Evolutionary conservation across 2,797 vertebrate genomes (phyloP), one percentile per base, ranked within the genome.

Genomic region (Phrynocephalus vlangalii): DNA sequence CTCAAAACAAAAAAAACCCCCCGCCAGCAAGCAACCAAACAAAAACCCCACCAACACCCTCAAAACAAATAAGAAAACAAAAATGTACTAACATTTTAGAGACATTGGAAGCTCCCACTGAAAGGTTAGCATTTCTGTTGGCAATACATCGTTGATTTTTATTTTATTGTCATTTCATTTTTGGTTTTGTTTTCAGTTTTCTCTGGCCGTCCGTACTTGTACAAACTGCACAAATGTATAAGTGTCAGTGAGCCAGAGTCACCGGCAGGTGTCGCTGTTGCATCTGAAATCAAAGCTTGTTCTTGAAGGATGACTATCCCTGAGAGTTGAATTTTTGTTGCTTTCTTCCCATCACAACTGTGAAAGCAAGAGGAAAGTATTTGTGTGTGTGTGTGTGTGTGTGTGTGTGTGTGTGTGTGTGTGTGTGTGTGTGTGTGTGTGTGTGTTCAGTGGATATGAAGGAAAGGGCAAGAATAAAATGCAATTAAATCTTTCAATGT

Each of bases 201-300:
- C 11, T 56, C 9, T 56, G 52, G 1, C 9, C 13, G 52, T 56
- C 9, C 13, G 52, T 56, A 20, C 60, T 63, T 63, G 60, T 18
- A 63, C 5, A 63, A 63, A 16, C 26, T 73, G 76, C 79, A 30
- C 24, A 26, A 48, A 30, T 48, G 71, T 26, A 33, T 0, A 80
- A 3, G 0, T 33, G 87, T 86, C 81, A 83, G 52, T 96, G 94
- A 8, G 75, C 1, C 26, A 0, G 44, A 87, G 82, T 91, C 89
- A 83, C 90, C 96, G 96, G 96, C 95, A 97, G 96, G 94, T 96
- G 96, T 97, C 97, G 97, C 96, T 97, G 91, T 97, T 92, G 91
- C 94, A 95, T 95, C 93, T 97, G 66, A 56, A 96, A 97, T 96
- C 78, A 89, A 70, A 91, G 28, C n/a, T 92, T 72, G 84, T 75